Base-by-base conservation (phyloP, 2,888 invertebrate species). In the Molanna angustata region DNA sequence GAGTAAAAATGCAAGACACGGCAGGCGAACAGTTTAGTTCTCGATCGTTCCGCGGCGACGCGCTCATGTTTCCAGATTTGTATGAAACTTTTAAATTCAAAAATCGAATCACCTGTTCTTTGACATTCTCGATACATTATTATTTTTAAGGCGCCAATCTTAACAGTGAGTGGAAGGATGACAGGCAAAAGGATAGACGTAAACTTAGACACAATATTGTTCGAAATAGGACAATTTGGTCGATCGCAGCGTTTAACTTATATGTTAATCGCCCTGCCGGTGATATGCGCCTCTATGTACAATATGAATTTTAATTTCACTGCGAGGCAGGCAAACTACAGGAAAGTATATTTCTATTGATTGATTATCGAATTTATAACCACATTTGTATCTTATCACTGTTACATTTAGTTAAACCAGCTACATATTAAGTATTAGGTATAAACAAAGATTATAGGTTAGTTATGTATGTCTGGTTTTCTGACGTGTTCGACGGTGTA, bases 231-330 rank as follows among this genome's bases (percentile, higher is more conserved):
- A 0, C 80, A 83, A 65, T 82, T 84, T 59, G 85, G 84, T 9
- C 73, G 73, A 59, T 87, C 80, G 67, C 88, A 88, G 69, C 62
- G 79, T 16, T 64, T 73, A 21, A 80, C 81, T 56, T 79, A 84
- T 56, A 50, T 74, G 20, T 66, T 86, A 50, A 79, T 86, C 39
- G 74, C 82, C 52, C 52, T 86, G 20, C 84, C 85, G 1, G 74
- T 85, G 60, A 32, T 46, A 13, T 46, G 33, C 17, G 1, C 46
- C 6, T 3, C 84, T 1, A 79, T 83, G 57, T 82, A 79, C 64
- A 78, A 80, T 61, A 78, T 84, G 59, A 82, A 83, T 39, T 88
- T 82, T 63, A 81, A 86, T 53, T 88, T 88, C 66, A 84, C 86
- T 0, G 84, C 88, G 0, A 82, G 82, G 49, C 79, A 82, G 54